Evolutionary conservation across 2,113 vertebrate species (phyloP), one percentile per base, ranked within the genome.

Genomic region (Mesitornis unicolor): DNA sequence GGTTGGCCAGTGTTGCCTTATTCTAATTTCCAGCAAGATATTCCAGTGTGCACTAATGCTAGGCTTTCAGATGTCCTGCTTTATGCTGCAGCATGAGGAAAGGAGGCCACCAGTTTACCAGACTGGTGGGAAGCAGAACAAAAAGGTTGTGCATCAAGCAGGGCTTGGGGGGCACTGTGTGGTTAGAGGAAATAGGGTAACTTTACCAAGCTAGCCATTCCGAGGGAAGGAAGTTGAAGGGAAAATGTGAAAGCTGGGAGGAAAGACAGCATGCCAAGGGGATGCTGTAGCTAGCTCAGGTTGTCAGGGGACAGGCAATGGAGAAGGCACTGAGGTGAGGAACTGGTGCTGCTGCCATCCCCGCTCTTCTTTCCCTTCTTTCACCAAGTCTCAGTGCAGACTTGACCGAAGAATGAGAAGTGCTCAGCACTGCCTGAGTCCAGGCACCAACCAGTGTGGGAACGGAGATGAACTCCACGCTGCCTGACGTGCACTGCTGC

Each of bases 221-320:
- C 29, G 19, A 59, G 36, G 28, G 48, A 76, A 80, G 22, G 13
- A 82, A 69, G 24, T 9, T 38, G 21, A 48, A 43, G 33, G 48
- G 38, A 68, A 71, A 68, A 40, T 33, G 18, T 50, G 43, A 84
- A 77, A 77, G 28, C 24, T 7, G 4, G 2, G 18, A 4, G 33
- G 4, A 11, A 77, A 86, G 22, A 28, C 33, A 61, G 40, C 21
- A 16, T 43, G 56, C 26, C 38, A 60, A 57, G 43, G 36, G 22
- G 11, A 11, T 36, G 28, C 33, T 12, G 33, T 19, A 36, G 33
- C 33, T 77, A 22, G n/a, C 15, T 64, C 12, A 38, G 11, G 25
- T 20, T 74, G n/a, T 7, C 36, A 65, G 13, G 9, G 35, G 64
- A 89, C 81, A 13, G 18, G 4, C 0, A 0, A 47, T 5, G 13